These are phyloP conservation scores for Platycheirus albimanus DNA, from an alignment of 2,888 invertebrate species.

Conservation along the genomic window DNA sequence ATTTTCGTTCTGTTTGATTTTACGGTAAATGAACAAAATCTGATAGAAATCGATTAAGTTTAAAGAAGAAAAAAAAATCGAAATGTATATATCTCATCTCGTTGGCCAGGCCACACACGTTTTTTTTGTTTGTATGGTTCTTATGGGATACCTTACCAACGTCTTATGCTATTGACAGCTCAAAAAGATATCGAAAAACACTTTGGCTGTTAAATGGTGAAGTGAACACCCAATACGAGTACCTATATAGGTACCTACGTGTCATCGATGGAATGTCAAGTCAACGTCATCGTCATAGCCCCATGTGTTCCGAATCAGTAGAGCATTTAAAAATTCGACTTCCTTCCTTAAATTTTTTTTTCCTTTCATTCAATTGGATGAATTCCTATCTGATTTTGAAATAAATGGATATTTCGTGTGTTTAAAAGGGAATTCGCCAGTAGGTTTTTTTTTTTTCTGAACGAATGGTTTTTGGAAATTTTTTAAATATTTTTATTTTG, in stretches of 20 bases:
- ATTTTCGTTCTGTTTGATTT: background rate
- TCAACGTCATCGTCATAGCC: conserved; percentile 1
- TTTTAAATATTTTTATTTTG: too few species aligned
- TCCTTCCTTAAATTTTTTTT: background rate
- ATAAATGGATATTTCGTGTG: conserved; percentile 12
- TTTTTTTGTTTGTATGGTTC: too few species aligned
- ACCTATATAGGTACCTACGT: conserved; percentile 6
- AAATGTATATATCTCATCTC: conserved; percentile 13
- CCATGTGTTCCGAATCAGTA: conserved; percentile 16
- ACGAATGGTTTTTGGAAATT: too few species aligned
- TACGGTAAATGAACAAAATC: conserved; percentile 15
- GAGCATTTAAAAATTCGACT: conserved; percentile 2
- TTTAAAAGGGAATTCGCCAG: background rate
- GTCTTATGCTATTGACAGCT: conserved; percentile 22
- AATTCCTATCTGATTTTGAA: background rate
- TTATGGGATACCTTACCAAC: conserved; percentile 4
- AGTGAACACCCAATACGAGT: background rate
- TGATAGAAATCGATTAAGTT: conserved; percentile 25
- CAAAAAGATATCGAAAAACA: conserved; percentile 20
- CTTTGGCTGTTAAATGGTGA: conserved; percentile 8
- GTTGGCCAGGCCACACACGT: background rate
- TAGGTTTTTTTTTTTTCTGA: too few species aligned
- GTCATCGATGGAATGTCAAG: conserved; percentile 4
- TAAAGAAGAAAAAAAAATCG: background rate
- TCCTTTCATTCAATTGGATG: background rate